Evolutionary conservation across 2,113 vertebrate species (phyloP).

Genomic region (Odontophorus gujanensis): DNA sequence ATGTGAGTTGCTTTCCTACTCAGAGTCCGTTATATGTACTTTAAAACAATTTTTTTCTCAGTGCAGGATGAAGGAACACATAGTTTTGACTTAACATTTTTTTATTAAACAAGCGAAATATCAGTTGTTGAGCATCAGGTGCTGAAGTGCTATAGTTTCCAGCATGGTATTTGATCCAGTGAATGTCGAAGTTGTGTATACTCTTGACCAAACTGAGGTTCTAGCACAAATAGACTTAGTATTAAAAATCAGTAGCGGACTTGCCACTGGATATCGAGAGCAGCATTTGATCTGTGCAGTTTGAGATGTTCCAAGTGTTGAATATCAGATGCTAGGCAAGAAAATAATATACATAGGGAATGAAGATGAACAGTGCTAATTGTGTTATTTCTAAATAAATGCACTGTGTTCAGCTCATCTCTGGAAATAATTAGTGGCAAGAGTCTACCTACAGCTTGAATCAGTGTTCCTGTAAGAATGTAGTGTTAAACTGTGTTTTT

Average conservation of each 20-base stretch:
- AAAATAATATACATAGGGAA: not conserved
- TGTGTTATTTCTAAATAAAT: not conserved
- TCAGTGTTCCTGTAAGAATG: conserved; percentile 5
- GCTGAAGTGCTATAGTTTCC: not conserved
- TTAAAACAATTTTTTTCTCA: not conserved
- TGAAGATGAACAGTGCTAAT: not conserved
- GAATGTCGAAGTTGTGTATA: not conserved
- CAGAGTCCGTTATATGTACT: not conserved
- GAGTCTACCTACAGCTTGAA: conserved; percentile 29
- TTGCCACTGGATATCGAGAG: not conserved
- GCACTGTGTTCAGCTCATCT: not conserved
- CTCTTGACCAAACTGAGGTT: not conserved
- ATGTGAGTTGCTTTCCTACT: not conserved
- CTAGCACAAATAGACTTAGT: not conserved
- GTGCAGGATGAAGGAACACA: not conserved
- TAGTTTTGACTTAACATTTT: not conserved
- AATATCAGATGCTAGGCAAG: not conserved
- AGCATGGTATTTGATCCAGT: not conserved
- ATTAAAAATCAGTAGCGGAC: not conserved
- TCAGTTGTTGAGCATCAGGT: not conserved
- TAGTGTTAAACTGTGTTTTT: not conserved
- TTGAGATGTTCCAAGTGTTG: not conserved
- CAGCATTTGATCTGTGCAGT: not conserved
- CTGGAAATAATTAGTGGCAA: conserved; percentile 49
- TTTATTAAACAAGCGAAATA: not conserved